phyloP scores from a whole-genome alignment of 2,888 invertebrate genomes.

The Choristoneura rosaceana region DNA sequence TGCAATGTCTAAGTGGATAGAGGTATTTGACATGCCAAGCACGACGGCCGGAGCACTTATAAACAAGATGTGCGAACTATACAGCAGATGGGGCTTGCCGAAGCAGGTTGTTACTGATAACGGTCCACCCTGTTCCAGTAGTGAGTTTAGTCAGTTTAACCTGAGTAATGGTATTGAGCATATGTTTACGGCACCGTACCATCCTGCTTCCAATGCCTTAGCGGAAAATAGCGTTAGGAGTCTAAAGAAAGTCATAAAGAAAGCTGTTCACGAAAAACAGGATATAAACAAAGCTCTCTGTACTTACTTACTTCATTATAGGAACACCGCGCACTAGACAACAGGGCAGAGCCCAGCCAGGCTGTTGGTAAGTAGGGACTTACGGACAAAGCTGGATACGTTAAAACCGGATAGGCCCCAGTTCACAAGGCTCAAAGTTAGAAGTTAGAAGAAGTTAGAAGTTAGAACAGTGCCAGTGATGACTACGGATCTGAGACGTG shows the following conservation, averaged over 20 bases:
- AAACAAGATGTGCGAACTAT: slow-evolving; percentile 5
- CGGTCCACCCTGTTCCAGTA: slow-evolving; percentile 9
- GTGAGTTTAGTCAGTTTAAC: slow-evolving; percentile 3
- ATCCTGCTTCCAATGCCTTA: slow-evolving; percentile 15
- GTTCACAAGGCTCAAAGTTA: no score
- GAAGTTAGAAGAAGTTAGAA: no score
- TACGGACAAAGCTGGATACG: neutral
- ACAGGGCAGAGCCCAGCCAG: neutral
- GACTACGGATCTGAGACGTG: no score
- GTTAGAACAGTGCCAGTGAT: no score
- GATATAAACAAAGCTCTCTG: neutral
- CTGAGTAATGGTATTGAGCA: slow-evolving; percentile 3
- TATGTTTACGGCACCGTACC: neutral
- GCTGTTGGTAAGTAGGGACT: neutral
- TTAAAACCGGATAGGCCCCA: neutral
- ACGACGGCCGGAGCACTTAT: slow-evolving; percentile 6
- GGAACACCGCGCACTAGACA: neutral
- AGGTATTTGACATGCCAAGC: slow-evolving; percentile 1
- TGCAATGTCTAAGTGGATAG: slow-evolving; percentile 33
- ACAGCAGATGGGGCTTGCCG: slow-evolving; percentile 13
- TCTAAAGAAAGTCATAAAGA: neutral
- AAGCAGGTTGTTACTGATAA: slow-evolving; percentile 14
- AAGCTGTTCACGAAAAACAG: neutral
- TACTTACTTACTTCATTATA: neutral
- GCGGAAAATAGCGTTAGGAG: neutral